These are phyloP conservation scores for Parasteatoda tepidariorum DNA, from an alignment of 1,140 invertebrate species.

Conservation along the genomic window DNA sequence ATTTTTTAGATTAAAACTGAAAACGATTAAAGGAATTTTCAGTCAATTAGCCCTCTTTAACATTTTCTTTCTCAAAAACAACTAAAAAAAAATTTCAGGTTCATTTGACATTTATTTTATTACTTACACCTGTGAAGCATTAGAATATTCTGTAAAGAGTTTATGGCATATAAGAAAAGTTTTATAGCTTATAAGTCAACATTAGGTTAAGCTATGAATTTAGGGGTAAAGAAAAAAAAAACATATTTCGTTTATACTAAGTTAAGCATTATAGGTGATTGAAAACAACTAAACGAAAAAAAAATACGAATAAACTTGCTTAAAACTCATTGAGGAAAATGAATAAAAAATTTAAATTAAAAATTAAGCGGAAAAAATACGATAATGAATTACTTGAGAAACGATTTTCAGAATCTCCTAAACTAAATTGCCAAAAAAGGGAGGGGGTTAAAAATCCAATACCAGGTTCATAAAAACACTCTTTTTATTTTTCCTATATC, in stretches of 20 bases:
- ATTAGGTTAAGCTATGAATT: background rate
- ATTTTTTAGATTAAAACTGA: too few species aligned
- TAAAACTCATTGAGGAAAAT: constrained; percentile 21
- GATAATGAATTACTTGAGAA: constrained; percentile 61
- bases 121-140: constrained; percentile 53
- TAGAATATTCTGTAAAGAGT: background rate
- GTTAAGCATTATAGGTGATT: background rate
- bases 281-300: background rate
- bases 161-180: too few species aligned
- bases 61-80: background rate
- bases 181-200: too few species aligned
- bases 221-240: background rate
- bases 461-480: constrained; percentile 50
- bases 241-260: too few species aligned
- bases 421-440: constrained; percentile 33
- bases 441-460: constrained; percentile 33
- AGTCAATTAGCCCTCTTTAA: background rate
- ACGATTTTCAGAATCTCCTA: constrained; percentile 41
- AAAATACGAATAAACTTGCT: background rate
- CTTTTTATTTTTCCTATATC: constrained; percentile 48
- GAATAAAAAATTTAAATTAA: constrained; percentile 59
- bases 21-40: background rate
- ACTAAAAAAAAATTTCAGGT: background rate
- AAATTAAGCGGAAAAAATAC: constrained; percentile 60
- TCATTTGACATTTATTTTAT: constrained; percentile 59